Conservation (phyloP, 2,113 vertebrate species). For the Eonycteris spelaea region DNA sequence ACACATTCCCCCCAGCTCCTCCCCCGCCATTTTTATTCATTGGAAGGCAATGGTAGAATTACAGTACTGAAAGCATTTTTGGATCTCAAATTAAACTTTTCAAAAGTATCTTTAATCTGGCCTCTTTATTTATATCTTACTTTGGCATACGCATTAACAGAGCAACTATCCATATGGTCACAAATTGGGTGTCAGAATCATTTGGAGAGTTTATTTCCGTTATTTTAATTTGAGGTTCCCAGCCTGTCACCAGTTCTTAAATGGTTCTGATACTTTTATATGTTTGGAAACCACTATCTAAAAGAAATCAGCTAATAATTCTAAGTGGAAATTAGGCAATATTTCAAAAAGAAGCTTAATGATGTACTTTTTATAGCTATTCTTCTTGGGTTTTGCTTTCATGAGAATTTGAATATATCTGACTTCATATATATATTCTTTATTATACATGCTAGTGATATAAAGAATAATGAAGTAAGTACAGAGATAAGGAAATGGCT, state of each 20-base stretch:
- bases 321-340: not conserved
- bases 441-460: conserved; percentile 12
- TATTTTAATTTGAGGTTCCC: not conserved
- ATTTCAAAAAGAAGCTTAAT: not conserved
- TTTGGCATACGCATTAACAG: not conserved
- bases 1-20: not conserved
- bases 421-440: not conserved
- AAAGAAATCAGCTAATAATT: conserved; percentile 25
- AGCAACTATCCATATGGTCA: not conserved
- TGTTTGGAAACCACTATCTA: not conserved
- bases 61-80: not conserved
- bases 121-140: conserved; percentile 39
- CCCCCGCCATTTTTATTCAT: not conserved
- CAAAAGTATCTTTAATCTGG: not conserved
- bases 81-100: conserved; percentile 11
- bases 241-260: not conserved
- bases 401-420: not conserved
- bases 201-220: not conserved
- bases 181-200: not conserved
- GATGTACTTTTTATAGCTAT: not conserved
- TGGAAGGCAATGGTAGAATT: not conserved
- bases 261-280: not conserved
- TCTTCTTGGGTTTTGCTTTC: conserved; percentile 10
- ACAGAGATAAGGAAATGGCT: not conserved
- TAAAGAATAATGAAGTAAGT: not conserved